A percentile compares a stretch with the other conserved stretches of the same genome.
These are phyloP conservation scores for Bemisia tabaci DNA, from an alignment of 1,140 invertebrate genomes.

Conservation along the genomic window DNA sequence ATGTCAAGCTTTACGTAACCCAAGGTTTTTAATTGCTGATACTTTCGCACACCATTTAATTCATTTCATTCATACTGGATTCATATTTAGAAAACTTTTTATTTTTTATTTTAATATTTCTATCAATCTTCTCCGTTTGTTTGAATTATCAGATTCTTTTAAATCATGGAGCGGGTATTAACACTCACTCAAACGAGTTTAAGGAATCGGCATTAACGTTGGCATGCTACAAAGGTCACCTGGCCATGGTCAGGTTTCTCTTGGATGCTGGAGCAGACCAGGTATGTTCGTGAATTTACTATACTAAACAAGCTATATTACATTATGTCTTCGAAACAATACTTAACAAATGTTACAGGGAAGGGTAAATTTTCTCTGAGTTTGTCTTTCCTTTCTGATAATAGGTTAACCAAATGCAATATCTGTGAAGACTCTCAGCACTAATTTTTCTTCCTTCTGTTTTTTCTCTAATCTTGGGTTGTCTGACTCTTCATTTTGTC, in stretches of 20 bases:
- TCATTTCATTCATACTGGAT: too few relatives aligned
- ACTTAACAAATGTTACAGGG: too few relatives aligned
- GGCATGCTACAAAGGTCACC: slow-evolving; percentile 94
- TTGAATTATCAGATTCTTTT: slow-evolving; percentile 50
- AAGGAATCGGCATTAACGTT: slow-evolving; percentile 91
- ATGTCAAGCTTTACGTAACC: too few relatives aligned
- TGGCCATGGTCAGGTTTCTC: slow-evolving; percentile 94
- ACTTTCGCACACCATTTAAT: too few relatives aligned
- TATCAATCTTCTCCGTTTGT: slow-evolving; percentile 27
- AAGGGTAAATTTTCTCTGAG: too few relatives aligned
- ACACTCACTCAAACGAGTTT: slow-evolving; percentile 98
- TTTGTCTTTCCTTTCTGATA: too few relatives aligned
- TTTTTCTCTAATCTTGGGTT: not conserved
- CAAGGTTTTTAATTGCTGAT: too few relatives aligned
- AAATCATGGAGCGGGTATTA: slow-evolving; percentile 87
- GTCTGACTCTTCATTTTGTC: not conserved
- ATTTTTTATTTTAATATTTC: slow-evolving; percentile 7
- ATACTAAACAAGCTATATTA: too few relatives aligned
- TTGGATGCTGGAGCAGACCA: slow-evolving; percentile 87
- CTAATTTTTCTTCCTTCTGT: not conserved
- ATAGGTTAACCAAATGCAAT: too few relatives aligned
- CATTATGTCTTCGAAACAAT: too few relatives aligned
- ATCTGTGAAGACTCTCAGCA: too few relatives aligned
- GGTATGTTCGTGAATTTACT: too few relatives aligned
- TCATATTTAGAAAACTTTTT: slow-evolving; percentile 3